A percentile compares a stretch with the other conserved stretches of the same genome.
These are phyloP conservation scores for Pachyrhynchus sulphureomaculatus DNA, from an alignment of 1,140 invertebrate genomes.

Conservation along the genomic window DNA sequence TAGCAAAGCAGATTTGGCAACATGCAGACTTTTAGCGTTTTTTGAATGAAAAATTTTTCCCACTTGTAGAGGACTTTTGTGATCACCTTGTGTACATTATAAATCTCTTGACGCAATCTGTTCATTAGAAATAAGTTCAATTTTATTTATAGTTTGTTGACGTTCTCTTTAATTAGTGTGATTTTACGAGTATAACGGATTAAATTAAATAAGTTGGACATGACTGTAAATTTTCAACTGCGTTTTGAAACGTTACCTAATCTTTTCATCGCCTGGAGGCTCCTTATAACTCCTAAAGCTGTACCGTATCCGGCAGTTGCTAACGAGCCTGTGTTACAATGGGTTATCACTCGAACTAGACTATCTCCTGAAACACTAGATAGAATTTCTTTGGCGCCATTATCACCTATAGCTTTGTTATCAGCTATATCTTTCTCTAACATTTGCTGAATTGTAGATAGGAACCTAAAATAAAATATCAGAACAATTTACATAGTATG, in stretches of 20 bases:
- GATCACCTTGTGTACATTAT: too few relatives aligned
- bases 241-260: conserved; percentile 70
- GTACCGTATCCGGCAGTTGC: conserved; percentile 98
- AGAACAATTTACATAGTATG: not conserved
- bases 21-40: too few relatives aligned
- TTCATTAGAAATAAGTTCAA: too few relatives aligned
- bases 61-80: too few relatives aligned
- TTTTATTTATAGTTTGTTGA: too few relatives aligned
- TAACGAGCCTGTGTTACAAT: conserved; percentile 97
- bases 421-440: conserved; percentile 80
- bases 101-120: too few relatives aligned
- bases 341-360: conserved; percentile 78
- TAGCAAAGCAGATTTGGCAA: too few relatives aligned
- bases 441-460: conserved; percentile 76
- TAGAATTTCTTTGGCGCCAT: conserved; percentile 79
- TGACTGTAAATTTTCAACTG: too few relatives aligned
- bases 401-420: conserved; percentile 82
- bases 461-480: conserved; percentile 60
- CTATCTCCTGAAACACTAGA: conserved; percentile 56
- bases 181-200: too few relatives aligned
- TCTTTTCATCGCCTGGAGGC: conserved; percentile 68
- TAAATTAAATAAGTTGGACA: too few relatives aligned
- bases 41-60: too few relatives aligned
- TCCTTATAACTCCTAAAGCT: conserved; percentile 90
- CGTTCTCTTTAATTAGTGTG: too few relatives aligned